Conservation (phyloP, 2,113 vertebrate species). For the Dipodomys merriami region DNA sequence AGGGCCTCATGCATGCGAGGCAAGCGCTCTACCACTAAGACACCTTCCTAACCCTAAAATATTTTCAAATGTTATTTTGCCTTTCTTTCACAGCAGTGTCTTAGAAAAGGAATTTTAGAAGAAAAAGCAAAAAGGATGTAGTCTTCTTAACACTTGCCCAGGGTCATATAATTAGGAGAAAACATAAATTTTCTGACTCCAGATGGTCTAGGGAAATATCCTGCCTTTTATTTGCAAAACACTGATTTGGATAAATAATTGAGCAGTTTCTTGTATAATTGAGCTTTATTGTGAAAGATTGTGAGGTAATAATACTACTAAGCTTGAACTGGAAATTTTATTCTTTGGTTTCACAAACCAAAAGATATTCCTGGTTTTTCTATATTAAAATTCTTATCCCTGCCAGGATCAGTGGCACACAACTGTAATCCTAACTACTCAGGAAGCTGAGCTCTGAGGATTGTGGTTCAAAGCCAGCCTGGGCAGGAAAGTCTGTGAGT, state of each 20-base stretch:
- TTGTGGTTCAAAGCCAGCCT: no score
- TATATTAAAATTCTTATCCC: conserved; percentile 12
- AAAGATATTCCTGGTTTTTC: conserved; percentile 7
- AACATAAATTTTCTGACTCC: not conserved
- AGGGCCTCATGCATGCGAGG: no score
- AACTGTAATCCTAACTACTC: no score
- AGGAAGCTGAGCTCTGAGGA: no score
- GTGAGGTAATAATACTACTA: conserved; percentile 11
- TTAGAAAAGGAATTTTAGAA: not conserved
- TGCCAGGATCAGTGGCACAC: no score
- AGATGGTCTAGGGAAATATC: not conserved
- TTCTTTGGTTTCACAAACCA: conserved; percentile 47
- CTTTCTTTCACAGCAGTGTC: not conserved
- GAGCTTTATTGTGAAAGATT: conserved; percentile 16
- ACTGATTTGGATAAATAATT: conserved; percentile 19
- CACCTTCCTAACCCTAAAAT: not conserved
- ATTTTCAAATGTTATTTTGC: not conserved
- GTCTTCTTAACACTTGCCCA: not conserved
- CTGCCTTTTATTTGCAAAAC: not conserved
- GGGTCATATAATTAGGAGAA: not conserved
- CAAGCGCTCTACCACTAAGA: no score
- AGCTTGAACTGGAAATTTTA: conserved; percentile 33
- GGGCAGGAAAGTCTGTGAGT: no score
- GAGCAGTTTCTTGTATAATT: conserved; percentile 4
- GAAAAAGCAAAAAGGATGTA: not conserved